These are phyloP conservation scores for Muschampia plurimacula DNA, from an alignment of 2,888 invertebrate species.

Conservation along the genomic window DNA sequence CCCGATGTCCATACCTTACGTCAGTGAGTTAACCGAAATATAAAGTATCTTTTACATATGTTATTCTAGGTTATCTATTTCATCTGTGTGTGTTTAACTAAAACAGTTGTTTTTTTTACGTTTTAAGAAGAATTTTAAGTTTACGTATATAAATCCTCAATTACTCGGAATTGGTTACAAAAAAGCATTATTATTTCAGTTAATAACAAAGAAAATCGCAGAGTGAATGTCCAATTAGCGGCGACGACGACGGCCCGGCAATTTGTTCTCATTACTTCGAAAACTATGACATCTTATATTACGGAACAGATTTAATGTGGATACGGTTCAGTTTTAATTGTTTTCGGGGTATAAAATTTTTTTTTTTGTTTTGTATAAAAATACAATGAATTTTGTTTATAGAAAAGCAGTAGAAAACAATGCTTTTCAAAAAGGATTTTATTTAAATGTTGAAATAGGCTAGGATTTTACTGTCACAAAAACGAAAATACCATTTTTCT, in stretches of 20 bases:
- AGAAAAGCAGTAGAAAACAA: too few relatives aligned
- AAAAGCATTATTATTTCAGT: slow-evolving; percentile 5
- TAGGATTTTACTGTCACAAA: too few relatives aligned
- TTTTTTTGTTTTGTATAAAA: background rate
- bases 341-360: background rate
- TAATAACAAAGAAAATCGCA: slow-evolving; percentile 23
- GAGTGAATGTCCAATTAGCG: slow-evolving; percentile 28
- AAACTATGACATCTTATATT: slow-evolving; percentile 30
- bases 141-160: slow-evolving; percentile 1
- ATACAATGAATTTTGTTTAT: background rate
- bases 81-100: background rate
- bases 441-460: too few relatives aligned
- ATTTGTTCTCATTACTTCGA: slow-evolving; percentile 25
- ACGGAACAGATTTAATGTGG: slow-evolving; percentile 3
- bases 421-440: too few relatives aligned
- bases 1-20: too few relatives aligned
- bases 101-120: background rate
- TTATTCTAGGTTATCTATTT: too few relatives aligned
- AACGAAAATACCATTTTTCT: too few relatives aligned
- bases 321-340: background rate
- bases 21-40: too few relatives aligned
- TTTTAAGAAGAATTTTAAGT: background rate
- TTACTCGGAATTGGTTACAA: slow-evolving; percentile 8
- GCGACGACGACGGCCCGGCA: slow-evolving; percentile 1
- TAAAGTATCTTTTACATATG: too few relatives aligned